These are phyloP conservation scores for Chironomus riparius DNA, from an alignment of 2,888 invertebrate species.

Conservation along the genomic window DNA sequence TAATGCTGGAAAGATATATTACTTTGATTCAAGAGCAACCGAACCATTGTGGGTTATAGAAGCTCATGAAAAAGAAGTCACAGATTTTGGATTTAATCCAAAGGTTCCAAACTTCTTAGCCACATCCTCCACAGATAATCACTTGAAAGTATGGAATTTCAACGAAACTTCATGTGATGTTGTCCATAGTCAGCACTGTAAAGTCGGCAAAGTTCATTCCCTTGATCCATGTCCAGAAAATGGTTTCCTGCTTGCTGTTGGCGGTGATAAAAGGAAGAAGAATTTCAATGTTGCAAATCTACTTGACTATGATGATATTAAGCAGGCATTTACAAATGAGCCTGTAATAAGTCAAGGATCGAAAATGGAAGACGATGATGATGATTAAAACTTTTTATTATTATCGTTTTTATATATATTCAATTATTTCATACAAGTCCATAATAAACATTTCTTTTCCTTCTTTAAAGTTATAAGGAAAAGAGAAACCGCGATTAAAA, in stretches of 20 bases:
- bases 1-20: conserved; percentile 57
- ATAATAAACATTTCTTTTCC: too few species aligned
- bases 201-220: conserved; percentile 65
- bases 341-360: background rate
- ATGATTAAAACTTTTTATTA: background rate
- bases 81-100: conserved; percentile 66
- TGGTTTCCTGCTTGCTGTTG: conserved; percentile 69
- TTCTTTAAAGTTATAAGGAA: background rate
- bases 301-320: conserved; percentile 12
- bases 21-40: conserved; percentile 62
- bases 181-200: conserved; percentile 43
- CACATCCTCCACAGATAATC: conserved; percentile 69
- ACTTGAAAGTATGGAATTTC: conserved; percentile 80
- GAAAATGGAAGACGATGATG: background rate
- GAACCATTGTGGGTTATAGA: conserved; percentile 60
- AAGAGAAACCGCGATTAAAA: background rate
- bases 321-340: background rate
- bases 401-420: background rate
- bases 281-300: conserved; percentile 51
- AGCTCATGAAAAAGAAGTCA: conserved; percentile 77
- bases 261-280: conserved; percentile 74
- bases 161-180: conserved; percentile 29
- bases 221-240: conserved; percentile 70
- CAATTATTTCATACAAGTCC: background rate
- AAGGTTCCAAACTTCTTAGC: conserved; percentile 66